Conservation (phyloP, 2,888 invertebrate genomes). For the Lucinisca nassula region DNA sequence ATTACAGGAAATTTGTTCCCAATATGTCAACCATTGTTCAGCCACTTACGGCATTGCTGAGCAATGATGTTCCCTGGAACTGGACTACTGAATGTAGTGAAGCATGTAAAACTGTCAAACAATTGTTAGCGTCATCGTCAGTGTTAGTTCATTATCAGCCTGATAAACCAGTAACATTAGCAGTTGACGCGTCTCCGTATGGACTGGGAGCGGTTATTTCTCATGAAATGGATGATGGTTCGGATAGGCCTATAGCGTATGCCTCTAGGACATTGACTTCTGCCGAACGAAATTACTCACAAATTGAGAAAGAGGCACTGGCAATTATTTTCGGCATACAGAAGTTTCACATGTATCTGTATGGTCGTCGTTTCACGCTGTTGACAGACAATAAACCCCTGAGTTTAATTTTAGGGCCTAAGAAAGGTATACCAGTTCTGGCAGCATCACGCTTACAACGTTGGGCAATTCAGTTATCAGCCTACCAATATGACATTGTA, state of each 20-base stretch:
- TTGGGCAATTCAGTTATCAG: conserved; percentile 75
- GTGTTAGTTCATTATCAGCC: conserved; percentile 64
- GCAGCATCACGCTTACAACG: conserved; percentile 84
- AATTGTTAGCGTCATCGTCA: conserved; percentile 16
- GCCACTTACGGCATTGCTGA: conserved; percentile 22
- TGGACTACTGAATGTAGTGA: conserved; percentile 20
- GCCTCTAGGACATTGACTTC: conserved; percentile 57
- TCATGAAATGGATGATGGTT: conserved; percentile 81
- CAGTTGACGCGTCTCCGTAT: conserved; percentile 69
- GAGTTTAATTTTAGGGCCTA: conserved; percentile 49
- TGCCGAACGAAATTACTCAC: conserved; percentile 79
- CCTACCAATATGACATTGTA: conserved; percentile 56
- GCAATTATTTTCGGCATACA: conserved; percentile 81
- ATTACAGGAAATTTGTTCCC: conserved; percentile 39
- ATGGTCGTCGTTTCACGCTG: conserved; percentile 18
- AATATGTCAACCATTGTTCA: conserved; percentile 29
- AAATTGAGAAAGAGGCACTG: conserved; percentile 86
- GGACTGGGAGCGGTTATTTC: conserved; percentile 73
- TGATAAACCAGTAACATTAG: conserved; percentile 51
- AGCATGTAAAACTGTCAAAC: conserved; percentile 20
- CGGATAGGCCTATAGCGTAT: conserved; percentile 87
- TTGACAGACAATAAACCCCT: conserved; percentile 63
- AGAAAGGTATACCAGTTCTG: conserved; percentile 75
- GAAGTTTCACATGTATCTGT: conserved; percentile 70
- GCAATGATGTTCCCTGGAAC: conserved; percentile 21